A percentile compares a stretch with the other conserved stretches of the same genome.
Conservation (phyloP, 2,888 invertebrate genomes). For the Drosophila hawaiiensis region DNA sequence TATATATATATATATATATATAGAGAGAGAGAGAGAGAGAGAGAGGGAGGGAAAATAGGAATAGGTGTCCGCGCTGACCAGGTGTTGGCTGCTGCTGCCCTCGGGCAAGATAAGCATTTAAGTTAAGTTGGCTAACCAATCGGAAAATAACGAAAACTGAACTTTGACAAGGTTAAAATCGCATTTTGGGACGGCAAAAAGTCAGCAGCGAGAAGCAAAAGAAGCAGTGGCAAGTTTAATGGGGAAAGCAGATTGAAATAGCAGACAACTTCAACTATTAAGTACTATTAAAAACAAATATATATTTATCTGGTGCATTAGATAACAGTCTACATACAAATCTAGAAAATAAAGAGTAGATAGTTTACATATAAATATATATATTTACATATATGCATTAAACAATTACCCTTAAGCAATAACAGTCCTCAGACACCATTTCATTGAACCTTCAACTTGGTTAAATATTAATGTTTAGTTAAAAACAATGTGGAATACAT, state of each 20-base stretch:
- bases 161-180: slow-evolving; percentile 30
- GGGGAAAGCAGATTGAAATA: neutral
- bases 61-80: slow-evolving; percentile 30
- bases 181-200: neutral
- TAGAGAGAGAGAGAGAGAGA: neutral
- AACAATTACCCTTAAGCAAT: neutral
- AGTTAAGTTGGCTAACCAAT: slow-evolving; percentile 27
- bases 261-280: neutral
- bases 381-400: neutral
- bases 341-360: neutral
- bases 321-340: neutral
- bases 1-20: neutral
- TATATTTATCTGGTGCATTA: neutral
- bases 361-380: too few species aligned
- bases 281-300: neutral
- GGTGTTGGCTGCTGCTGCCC: slow-evolving; percentile 19
- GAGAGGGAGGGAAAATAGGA: neutral
- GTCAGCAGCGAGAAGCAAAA: neutral
- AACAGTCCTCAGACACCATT: too few species aligned
- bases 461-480: neutral
- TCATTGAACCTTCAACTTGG: neutral
- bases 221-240: neutral
- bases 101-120: slow-evolving; percentile 8
- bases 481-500: neutral
- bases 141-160: slow-evolving; percentile 26